Base-by-base conservation (phyloP, 2,888 invertebrate genomes). In the Cantharis rustica region DNA sequence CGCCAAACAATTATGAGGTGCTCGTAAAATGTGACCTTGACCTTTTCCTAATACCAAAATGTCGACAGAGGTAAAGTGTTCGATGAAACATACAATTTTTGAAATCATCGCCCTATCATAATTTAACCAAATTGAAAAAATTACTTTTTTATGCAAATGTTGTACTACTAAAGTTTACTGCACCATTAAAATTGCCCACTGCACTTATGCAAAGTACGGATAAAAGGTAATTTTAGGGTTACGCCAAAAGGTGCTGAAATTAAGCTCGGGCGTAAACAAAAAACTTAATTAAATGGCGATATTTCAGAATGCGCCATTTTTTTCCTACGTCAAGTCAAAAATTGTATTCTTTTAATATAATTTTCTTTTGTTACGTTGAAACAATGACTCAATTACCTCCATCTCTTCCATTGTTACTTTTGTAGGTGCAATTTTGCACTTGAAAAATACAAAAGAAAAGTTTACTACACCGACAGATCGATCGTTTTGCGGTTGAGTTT, bases 331-430 rank as follows among this genome's bases (percentile, higher is more conserved):
- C 64, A 23, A 66, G 64, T 23, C 17, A n/a, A 66, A 66, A 66
- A 66, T 13, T 66, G 64, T 17, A 66, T 69, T 16, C 16, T 31
- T 69, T 27, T 31, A 31, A 16, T 31, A 31, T 17, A 69, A 69
- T 69, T 47, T 69, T 69, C 69, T 69, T 69, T 69, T 69, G 69
- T 69, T 61, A 10, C 20, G n/a, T 16, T 15, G n/a, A 61, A 69
- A 69, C 69, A 69, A 69, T 69, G 61, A 31, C 17, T 61, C 31
- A 69, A 69, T 47, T 69, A 47, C 47, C 31, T 16, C 31, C 27
- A 17, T n/a, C 13, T 69, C 31, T 69, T 47, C 31, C 69, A 69
- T 31, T 69, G 61, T 69, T 61, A 69, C 47, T 69, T 69, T 69
- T 69, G 47, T 69, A 23, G 64, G 64, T 47, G 47, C 47, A 47